A percentile compares a stretch with the other conserved stretches of the same genome.
These are phyloP conservation scores for Cheilosia impressa DNA, from an alignment of 2,888 invertebrate species.

Conservation along the genomic window DNA sequence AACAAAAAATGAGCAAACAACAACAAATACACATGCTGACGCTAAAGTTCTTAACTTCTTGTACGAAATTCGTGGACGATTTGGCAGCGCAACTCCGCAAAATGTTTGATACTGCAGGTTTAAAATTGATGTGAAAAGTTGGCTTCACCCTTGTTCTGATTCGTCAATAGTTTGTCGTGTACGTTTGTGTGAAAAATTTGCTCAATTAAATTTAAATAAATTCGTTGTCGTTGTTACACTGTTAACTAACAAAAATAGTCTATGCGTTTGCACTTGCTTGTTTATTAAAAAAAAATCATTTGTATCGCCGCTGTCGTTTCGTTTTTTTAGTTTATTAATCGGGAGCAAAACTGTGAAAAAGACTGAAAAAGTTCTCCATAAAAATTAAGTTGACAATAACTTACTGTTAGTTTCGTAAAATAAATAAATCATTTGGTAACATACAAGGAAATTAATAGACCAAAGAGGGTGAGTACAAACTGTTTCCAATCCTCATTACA, in stretches of 20 bases:
- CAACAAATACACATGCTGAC: conserved; percentile 51
- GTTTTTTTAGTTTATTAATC: neutral
- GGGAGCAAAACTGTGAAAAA: neutral
- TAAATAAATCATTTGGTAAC: too few relatives aligned
- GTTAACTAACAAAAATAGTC: conserved; percentile 19
- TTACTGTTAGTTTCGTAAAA: too few relatives aligned
- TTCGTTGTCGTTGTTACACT: neutral
- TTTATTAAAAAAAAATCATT: neutral
- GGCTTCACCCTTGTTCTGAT: conserved; percentile 1
- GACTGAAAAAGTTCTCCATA: neutral
- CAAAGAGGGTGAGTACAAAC: neutral
- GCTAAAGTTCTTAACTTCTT: conserved; percentile 64
- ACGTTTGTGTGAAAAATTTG: conserved; percentile 23
- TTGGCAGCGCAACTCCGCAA: conserved; percentile 70
- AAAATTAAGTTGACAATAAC: too few relatives aligned
- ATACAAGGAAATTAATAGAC: too few relatives aligned
- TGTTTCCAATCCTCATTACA: neutral
- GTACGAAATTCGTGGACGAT: conserved; percentile 35
- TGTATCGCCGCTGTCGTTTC: conserved; percentile 2
- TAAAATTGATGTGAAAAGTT: conserved; percentile 17
- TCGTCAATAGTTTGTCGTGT: conserved; percentile 3
- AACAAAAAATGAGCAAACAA: conserved; percentile 42
- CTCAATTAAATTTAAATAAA: conserved; percentile 23
- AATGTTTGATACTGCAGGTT: conserved; percentile 22
- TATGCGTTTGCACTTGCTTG: conserved; percentile 1